A percentile compares a stretch with the other conserved stretches of the same genome.
Evolutionary conservation across 2,797 vertebrate species (phyloP).

Genomic region (Eulemur coronatus): DNA sequence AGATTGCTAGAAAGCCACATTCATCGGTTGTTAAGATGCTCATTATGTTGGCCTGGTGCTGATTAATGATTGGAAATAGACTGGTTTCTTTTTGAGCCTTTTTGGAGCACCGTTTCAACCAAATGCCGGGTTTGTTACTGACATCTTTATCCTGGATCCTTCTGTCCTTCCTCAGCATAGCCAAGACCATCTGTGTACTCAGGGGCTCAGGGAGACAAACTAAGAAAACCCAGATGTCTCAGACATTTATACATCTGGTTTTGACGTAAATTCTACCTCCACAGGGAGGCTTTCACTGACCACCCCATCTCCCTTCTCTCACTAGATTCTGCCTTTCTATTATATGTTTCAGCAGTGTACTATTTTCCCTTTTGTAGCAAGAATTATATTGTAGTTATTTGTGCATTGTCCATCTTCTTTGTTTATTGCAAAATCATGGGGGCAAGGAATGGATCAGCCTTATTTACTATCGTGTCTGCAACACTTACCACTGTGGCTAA

Average conservation of each 20-base stretch:
- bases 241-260: neutral
- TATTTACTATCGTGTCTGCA: neutral
- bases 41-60: neutral
- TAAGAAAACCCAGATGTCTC: conserved; percentile 39
- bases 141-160: conserved; percentile 13
- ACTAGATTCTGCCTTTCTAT: neutral
- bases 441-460: neutral
- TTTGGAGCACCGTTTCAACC: neutral
- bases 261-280: neutral
- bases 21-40: neutral
- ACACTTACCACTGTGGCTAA: neutral
- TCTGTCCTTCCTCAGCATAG: neutral
- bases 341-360: neutral
- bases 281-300: neutral
- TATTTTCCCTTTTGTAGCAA: neutral
- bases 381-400: neutral
- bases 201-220: neutral
- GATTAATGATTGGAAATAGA: conserved; percentile 48
- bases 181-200: neutral
- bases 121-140: neutral
- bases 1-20: conserved; percentile 28
- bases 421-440: neutral
- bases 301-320: neutral
- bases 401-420: neutral
- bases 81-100: neutral